A percentile compares a stretch with the other conserved stretches of the same genome.
phyloP scores from a whole-genome alignment of 2,113 vertebrate genomes.

The Ciconia maguari region DNA sequence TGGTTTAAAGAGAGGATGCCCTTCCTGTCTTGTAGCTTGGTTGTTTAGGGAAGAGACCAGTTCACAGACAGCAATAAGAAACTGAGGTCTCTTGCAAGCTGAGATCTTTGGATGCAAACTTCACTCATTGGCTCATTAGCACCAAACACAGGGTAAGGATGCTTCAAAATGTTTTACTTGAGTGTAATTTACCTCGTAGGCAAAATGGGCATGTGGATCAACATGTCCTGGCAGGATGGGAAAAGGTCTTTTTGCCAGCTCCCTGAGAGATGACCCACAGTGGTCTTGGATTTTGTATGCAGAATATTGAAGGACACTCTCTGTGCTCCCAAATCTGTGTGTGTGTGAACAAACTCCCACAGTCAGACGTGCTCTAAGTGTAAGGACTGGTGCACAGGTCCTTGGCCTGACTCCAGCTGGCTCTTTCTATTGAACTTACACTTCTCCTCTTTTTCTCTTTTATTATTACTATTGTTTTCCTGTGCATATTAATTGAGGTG shows the following conservation, averaged over 20 bases:
- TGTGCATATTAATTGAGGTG: not conserved
- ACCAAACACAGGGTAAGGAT: not conserved
- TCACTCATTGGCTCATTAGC: not conserved
- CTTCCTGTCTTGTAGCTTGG: not conserved
- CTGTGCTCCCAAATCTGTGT: not conserved
- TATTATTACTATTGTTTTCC: not conserved
- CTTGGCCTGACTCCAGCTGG: not conserved
- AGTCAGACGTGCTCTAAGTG: rapidly evolving
- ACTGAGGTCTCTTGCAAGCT: not conserved
- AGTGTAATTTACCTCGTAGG: not conserved
- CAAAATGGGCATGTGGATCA: rapidly evolving
- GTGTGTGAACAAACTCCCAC: rapidly evolving
- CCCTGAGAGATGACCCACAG: not conserved
- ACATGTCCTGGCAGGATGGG: not conserved
- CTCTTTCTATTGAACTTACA: rapidly evolving
- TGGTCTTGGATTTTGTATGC: not conserved
- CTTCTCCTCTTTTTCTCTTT: not conserved
- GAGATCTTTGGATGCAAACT: not conserved
- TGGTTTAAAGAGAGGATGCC: not conserved
- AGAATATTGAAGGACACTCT: not conserved
- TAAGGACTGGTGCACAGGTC: not conserved
- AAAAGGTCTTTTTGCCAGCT: not conserved
- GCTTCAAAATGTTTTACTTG: not conserved
- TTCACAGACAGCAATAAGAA: not conserved
- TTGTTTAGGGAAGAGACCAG: not conserved